Percentiles rank a stretch among this genome's conserved stretches.
These are phyloP conservation scores for Scartelaos histophorus DNA, from an alignment of 2,113 vertebrate genomes.

Conservation along the genomic window DNA sequence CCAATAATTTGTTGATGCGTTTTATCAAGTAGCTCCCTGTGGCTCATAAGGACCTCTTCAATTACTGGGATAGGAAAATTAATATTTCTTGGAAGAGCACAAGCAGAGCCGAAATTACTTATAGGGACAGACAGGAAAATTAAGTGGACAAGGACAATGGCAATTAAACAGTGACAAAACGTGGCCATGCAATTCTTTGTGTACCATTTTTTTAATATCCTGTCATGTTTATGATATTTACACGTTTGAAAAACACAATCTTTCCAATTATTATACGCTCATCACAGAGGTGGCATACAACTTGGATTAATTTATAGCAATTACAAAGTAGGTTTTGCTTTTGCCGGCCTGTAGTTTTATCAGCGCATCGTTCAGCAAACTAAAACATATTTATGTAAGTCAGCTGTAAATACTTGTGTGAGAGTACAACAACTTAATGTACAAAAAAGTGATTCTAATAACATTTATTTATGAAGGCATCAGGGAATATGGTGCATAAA, in stretches of 20 bases:
- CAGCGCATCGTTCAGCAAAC: background rate
- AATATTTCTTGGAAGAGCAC: background rate
- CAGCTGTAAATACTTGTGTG: background rate
- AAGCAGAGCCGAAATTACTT: background rate
- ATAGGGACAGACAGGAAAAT: background rate
- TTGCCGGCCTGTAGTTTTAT: background rate
- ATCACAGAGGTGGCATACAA: background rate
- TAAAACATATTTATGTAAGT: background rate
- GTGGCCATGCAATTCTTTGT: background rate
- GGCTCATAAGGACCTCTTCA: slow-evolving; percentile 30
- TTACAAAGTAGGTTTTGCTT: background rate
- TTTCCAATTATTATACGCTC: no score
- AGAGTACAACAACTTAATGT: background rate
- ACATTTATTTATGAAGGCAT: background rate
- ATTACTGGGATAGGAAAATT: slow-evolving; percentile 13
- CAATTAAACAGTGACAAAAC: background rate
- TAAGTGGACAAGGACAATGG: background rate
- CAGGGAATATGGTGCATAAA: background rate
- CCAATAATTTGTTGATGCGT: slow-evolving; percentile 24
- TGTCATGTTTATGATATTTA: background rate
- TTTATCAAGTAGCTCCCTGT: slow-evolving; percentile 7
- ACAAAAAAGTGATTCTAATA: background rate
- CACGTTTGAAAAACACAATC: no score
- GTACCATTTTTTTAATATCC: background rate
- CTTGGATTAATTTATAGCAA: background rate